Evolutionary conservation across 1,140 invertebrate genomes (phyloP).

Genomic region (Hermetia illucens): DNA sequence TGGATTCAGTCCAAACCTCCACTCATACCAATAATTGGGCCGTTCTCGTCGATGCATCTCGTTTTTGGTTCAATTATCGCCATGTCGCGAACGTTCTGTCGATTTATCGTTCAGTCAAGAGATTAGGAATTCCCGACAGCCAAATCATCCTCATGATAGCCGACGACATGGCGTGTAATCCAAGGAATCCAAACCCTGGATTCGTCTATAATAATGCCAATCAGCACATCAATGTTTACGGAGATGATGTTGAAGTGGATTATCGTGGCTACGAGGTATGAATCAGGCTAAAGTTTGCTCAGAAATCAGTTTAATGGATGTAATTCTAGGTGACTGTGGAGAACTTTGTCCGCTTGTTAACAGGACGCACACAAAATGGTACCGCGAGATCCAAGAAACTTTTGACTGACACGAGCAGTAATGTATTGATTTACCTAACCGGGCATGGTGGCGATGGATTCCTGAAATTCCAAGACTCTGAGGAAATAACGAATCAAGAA

Average conservation of each 20-base stretch:
- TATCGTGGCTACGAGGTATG: conserved; percentile 85
- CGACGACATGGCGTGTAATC: conserved; percentile 99
- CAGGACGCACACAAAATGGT: conserved; percentile 75
- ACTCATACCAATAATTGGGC: conserved; percentile 99
- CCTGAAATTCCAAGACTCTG: conserved; percentile 97
- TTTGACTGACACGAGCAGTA: conserved; percentile 92
- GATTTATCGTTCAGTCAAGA: conserved; percentile 94
- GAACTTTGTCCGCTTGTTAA: conserved; percentile 93
- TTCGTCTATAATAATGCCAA: conserved; percentile 97
- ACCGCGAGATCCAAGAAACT: conserved; percentile 92
- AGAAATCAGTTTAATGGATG: conserved; percentile 24
- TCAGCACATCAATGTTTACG: conserved; percentile 97
- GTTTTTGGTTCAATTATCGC: conserved; percentile 99
- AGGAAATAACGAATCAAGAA: conserved; percentile 98
- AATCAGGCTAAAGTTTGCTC: conserved; percentile 31
- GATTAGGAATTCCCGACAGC: conserved; percentile 92
- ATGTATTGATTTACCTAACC: conserved; percentile 92
- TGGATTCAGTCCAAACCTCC: conserved; percentile 20
- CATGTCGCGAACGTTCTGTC: conserved; percentile 98
- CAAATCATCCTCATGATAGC: conserved; percentile 98
- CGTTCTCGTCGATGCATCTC: conserved; percentile 91
- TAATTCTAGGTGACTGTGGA: conserved; percentile 75
- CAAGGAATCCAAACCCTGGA: conserved; percentile 92
- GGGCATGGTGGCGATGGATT: conserved; percentile 99
- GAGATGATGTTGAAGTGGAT: conserved; percentile 98